Conservation (phyloP, 2,797 vertebrate genomes). For the Ambastaia sidthimunki region DNA sequence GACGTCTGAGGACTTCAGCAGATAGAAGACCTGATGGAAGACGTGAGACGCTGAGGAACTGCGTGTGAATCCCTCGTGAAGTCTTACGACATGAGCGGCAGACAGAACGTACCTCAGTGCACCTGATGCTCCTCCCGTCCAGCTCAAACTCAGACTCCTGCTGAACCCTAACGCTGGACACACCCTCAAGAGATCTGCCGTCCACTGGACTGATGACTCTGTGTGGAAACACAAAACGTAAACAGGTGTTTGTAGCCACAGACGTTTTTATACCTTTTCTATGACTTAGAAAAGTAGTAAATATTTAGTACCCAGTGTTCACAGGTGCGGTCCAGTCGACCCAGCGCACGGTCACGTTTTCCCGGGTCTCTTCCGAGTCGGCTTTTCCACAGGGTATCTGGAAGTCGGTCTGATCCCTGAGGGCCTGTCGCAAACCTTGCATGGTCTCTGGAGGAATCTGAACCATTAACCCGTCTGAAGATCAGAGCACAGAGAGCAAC, state of each 20-base stretch:
- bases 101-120: constrained; percentile 83
- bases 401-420: constrained; percentile 90
- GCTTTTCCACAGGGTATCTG: constrained; percentile 88
- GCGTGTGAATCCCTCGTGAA: no score
- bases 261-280: not conserved
- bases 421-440: constrained; percentile 85
- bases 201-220: constrained; percentile 88
- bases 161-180: constrained; percentile 80
- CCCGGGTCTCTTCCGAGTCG: constrained; percentile 80
- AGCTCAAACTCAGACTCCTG: constrained; percentile 84
- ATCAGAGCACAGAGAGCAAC: constrained; percentile 32
- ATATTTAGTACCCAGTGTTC: constrained; percentile 81
- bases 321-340: constrained; percentile 79
- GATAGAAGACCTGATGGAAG: constrained; percentile 86
- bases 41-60: not conserved
- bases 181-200: constrained; percentile 84
- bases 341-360: constrained; percentile 92
- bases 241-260: not conserved
- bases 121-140: constrained; percentile 82
- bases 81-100: not conserved
- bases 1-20: constrained; percentile 75
- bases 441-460: constrained; percentile 93
- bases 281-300: not conserved
- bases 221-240: constrained; percentile 19
- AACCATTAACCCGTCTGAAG: constrained; percentile 92